These are phyloP conservation scores for Nematolebias whitei DNA, from an alignment of 2,113 vertebrate genomes.

Conservation along the genomic window DNA sequence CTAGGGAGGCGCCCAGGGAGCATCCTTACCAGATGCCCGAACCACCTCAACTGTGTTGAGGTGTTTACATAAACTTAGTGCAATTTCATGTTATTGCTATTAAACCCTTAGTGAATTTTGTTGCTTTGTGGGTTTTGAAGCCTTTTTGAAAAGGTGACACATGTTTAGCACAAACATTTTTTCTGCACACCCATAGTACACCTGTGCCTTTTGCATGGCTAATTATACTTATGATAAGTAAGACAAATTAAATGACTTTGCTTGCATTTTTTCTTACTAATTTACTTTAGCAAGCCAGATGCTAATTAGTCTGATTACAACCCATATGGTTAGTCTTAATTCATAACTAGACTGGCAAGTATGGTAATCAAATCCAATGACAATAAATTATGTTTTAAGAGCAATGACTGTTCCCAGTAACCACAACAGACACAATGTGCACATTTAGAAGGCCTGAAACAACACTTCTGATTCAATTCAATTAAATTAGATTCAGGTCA, in stretches of 20 bases:
- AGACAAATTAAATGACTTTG: constrained; percentile 73
- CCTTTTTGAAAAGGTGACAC: constrained; percentile 62
- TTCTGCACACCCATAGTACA: constrained; percentile 62
- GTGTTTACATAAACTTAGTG: no score
- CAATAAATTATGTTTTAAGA: constrained; percentile 13
- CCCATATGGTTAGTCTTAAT: constrained; percentile 54
- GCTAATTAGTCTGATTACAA: constrained; percentile 70
- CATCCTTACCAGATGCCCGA: no score
- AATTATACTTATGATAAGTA: constrained; percentile 77
- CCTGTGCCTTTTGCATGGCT: constrained; percentile 65
- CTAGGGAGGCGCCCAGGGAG: no score
- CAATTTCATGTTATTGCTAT: neutral
- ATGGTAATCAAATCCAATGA: constrained; percentile 17
- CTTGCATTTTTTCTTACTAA: constrained; percentile 73
- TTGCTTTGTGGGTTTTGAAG: constrained; percentile 61
- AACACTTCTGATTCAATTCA: constrained; percentile 34
- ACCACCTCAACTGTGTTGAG: no score
- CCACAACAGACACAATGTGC: neutral
- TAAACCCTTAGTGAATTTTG: constrained; percentile 34
- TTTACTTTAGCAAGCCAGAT: constrained; percentile 66
- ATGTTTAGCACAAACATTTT: constrained; percentile 71
- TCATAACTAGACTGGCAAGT: constrained; percentile 35
- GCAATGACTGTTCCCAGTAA: neutral
- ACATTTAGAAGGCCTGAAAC: constrained; percentile 12
- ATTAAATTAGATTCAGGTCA: constrained; percentile 53